Conservation (phyloP, 1,140 invertebrate species). For the Dysdera silvatica region DNA sequence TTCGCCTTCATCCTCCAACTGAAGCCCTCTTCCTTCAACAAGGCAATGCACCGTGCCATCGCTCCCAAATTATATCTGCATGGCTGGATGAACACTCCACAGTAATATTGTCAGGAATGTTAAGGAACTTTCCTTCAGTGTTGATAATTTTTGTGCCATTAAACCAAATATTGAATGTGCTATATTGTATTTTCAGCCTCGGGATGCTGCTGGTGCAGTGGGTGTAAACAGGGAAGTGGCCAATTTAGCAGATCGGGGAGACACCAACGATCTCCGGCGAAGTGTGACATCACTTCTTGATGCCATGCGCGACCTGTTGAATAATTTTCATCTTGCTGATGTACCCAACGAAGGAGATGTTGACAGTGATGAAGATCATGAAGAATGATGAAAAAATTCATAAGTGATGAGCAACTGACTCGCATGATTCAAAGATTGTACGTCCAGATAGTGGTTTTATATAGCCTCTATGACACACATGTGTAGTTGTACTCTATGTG, state of each 20-base stretch:
- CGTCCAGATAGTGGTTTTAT: background rate
- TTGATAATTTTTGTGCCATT: background rate
- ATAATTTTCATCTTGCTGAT: slow-evolving; percentile 53
- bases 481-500: background rate
- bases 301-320: slow-evolving; percentile 62
- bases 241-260: slow-evolving; percentile 33
- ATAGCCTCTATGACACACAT: no score
- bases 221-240: slow-evolving; percentile 25
- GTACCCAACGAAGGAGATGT: slow-evolving; percentile 39
- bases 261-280: slow-evolving; percentile 50
- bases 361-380: slow-evolving; percentile 39
- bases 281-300: slow-evolving; percentile 58
- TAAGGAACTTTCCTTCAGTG: no score
- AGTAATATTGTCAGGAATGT: no score
- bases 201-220: slow-evolving; percentile 18
- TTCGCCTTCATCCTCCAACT: no score
- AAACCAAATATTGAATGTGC: background rate
- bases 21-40: no score
- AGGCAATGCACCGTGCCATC: no score
- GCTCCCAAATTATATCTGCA: no score
- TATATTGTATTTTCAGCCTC: slow-evolving; percentile 15
- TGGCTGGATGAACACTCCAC: no score
- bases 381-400: slow-evolving; percentile 35
- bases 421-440: background rate
- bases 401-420: no score